phyloP scores from a whole-genome alignment of 2,888 invertebrate species.

The Drosophila mayaguana region DNA sequence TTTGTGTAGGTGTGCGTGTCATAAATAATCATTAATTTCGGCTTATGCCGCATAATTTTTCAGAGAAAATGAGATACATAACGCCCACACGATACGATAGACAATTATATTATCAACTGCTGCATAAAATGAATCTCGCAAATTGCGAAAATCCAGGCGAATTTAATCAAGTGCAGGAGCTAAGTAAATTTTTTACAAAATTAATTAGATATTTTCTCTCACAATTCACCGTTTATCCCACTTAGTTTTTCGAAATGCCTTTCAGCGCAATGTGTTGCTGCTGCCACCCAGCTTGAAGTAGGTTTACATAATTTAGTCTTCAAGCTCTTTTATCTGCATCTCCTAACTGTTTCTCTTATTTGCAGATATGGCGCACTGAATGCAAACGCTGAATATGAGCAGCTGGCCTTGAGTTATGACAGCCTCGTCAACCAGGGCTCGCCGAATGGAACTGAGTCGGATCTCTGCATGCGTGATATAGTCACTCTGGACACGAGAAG shows the following conservation, averaged over 20 bases:
- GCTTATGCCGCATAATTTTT: conserved; percentile 17
- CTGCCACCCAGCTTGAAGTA: conserved; percentile 59
- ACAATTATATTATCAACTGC: conserved; percentile 71
- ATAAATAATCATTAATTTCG: conserved; percentile 50
- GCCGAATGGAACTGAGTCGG: conserved; percentile 71
- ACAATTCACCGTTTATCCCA: background rate
- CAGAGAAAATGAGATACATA: conserved; percentile 75
- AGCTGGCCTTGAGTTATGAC: conserved; percentile 64
- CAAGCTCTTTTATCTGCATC: background rate
- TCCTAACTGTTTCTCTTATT: background rate
- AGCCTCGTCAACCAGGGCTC: conserved; percentile 60
- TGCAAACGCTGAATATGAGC: conserved; percentile 74
- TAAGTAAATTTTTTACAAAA: conserved; percentile 45
- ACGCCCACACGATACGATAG: conserved; percentile 76
- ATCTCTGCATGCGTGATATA: conserved; percentile 70
- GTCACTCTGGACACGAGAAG: conserved; percentile 43
- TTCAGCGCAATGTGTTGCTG: conserved; percentile 72
- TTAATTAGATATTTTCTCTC: background rate
- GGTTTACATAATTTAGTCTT: background rate
- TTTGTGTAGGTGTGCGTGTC: conserved; percentile 23
- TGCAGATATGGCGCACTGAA: conserved; percentile 64
- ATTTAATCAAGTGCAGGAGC: conserved; percentile 26
- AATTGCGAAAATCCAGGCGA: background rate
- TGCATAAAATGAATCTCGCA: conserved; percentile 64
- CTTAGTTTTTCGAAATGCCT: conserved; percentile 71